phyloP scores from a whole-genome alignment of 2,888 invertebrate species.

The Fragum fragum region DNA sequence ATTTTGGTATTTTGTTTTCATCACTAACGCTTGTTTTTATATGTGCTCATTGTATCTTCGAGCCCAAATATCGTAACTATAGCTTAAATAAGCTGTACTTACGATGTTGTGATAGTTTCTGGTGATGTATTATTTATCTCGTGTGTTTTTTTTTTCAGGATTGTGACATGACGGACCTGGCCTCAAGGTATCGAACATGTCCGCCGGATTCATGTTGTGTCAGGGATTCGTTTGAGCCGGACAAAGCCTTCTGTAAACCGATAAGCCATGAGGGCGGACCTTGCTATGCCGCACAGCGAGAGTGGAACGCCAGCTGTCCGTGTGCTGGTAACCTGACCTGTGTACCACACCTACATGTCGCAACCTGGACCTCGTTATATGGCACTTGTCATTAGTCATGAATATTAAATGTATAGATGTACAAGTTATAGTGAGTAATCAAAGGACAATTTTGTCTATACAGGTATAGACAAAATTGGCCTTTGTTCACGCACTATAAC shows the following conservation, averaged over 20 bases:
- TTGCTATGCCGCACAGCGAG: slow-evolving; percentile 46
- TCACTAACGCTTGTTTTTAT: no score
- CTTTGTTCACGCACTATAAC: no score
- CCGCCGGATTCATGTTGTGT: slow-evolving; percentile 55
- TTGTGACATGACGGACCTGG: slow-evolving; percentile 50
- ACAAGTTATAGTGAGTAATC: no score
- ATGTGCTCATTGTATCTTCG: no score
- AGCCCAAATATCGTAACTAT: no score
- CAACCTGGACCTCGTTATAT: slow-evolving; percentile 58
- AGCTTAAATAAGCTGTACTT: no score
- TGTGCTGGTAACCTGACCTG: slow-evolving; percentile 44
- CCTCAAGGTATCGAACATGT: slow-evolving; percentile 41
- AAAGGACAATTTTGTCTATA: no score
- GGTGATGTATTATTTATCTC: no score
- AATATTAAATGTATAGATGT: no score
- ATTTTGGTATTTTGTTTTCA: no score
- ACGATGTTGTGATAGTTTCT: no score
- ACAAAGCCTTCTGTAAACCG: slow-evolving; percentile 55
- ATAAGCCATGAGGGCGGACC: slow-evolving; percentile 48
- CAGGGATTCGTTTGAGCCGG: slow-evolving; percentile 44
- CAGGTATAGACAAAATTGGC: no score
- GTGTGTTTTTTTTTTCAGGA: slow-evolving; percentile 28
- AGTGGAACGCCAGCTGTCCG: slow-evolving; percentile 46
- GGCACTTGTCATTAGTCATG: slow-evolving; percentile 55
- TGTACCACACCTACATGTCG: slow-evolving; percentile 54